These are phyloP conservation scores for Pseudonaja textilis DNA, from an alignment of 2,113 vertebrate species.

Conservation along the genomic window DNA sequence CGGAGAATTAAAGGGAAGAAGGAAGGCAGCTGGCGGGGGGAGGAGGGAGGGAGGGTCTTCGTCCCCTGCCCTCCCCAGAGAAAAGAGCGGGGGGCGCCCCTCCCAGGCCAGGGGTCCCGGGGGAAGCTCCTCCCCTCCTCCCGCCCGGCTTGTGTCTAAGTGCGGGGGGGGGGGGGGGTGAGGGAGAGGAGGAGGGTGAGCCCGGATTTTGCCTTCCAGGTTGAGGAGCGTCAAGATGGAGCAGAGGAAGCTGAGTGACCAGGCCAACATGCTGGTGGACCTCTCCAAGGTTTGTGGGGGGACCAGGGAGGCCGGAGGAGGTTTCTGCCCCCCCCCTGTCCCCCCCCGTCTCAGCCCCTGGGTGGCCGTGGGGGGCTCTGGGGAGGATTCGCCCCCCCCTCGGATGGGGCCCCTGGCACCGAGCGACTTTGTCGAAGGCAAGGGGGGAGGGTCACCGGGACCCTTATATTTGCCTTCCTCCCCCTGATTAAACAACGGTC, in stretches of 20 bases:
- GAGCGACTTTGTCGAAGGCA: too few species aligned
- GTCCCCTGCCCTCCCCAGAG: neutral
- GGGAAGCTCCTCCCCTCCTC: neutral
- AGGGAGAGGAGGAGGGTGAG: neutral
- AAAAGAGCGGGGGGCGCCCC: neutral
- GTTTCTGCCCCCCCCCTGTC: too few species aligned
- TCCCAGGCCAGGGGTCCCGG: neutral
- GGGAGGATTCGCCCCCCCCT: neutral
- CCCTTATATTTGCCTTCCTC: fast-evolving
- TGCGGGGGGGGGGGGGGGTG: neutral
- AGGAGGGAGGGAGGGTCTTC: too few species aligned
- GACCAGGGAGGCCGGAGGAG: neutral
- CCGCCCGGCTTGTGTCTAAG: neutral
- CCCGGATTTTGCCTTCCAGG: neutral
- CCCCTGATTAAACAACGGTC: neutral
- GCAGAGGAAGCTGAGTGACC: neutral
- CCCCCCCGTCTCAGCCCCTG: neutral
- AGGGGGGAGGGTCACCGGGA: too few species aligned
- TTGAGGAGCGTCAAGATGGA: neutral
- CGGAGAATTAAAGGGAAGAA: neutral
- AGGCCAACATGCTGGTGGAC: neutral
- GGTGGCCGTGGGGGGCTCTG: neutral
- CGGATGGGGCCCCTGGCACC: neutral
- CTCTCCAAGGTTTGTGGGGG: neutral
- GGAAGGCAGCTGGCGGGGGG: neutral